Evolutionary conservation across 1,140 invertebrate genomes (phyloP).

Genomic region (Brachionus manjavacas): DNA sequence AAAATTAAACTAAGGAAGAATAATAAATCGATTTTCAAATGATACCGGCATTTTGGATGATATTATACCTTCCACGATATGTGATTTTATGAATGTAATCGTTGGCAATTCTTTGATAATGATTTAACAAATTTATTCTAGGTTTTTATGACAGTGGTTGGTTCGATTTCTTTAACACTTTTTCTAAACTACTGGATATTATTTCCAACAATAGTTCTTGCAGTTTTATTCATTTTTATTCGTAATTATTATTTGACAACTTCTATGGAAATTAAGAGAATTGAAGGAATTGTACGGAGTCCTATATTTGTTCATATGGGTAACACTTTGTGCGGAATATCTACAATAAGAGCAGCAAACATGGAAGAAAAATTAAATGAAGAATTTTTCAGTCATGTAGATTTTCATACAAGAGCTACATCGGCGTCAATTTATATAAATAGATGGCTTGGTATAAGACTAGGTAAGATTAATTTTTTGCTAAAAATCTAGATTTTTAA

Average conservation of each 20-base stretch:
- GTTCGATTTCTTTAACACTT: not conserved
- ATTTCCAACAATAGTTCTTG: not conserved
- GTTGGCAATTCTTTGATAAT: not conserved
- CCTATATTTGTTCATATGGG: constrained; percentile 81
- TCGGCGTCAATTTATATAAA: not conserved
- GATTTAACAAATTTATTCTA: not conserved
- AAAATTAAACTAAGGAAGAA: constrained; percentile 55
- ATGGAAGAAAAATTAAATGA: constrained; percentile 62
- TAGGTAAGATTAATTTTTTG: not conserved
- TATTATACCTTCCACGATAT: constrained; percentile 61
- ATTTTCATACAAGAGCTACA: constrained; percentile 59
- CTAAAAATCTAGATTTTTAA: too few species aligned
- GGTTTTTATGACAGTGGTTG: not conserved
- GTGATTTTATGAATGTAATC: constrained; percentile 67
- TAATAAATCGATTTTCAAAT: constrained; percentile 77
- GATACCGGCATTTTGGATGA: constrained; percentile 78
- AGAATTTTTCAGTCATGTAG: constrained; percentile 67
- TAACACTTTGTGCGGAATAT: constrained; percentile 77
- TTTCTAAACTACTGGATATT: constrained; percentile 34
- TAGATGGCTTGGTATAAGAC: constrained; percentile 12
- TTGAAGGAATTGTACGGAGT: constrained; percentile 71
- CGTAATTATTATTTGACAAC: constrained; percentile 12
- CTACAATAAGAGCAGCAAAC: constrained; percentile 78
- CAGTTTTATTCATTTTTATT: not conserved
- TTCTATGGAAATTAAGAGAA: constrained; percentile 63